Conservation (phyloP, 2,113 vertebrate genomes). For the Chloroceryle aenea region DNA sequence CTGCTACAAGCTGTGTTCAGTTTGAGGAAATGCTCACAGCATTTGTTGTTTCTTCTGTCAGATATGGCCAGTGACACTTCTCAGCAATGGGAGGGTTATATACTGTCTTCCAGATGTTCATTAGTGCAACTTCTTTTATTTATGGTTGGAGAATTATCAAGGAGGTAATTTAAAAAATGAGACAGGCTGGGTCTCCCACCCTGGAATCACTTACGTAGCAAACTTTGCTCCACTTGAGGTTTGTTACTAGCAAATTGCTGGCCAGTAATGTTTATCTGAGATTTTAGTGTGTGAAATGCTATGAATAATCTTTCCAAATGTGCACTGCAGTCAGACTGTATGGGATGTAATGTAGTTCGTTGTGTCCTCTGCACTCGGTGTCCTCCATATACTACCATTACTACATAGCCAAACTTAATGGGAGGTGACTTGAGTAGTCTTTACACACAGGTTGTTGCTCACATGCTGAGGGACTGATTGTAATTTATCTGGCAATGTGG, state of each 20-base stretch:
- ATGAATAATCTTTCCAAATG: not conserved
- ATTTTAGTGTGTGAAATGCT: not conserved
- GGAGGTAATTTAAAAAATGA: conserved; percentile 23
- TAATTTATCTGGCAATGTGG: not conserved
- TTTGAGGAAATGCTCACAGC: not conserved
- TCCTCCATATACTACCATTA: not conserved
- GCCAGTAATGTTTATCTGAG: conserved; percentile 9
- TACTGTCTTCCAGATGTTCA: conserved; percentile 46
- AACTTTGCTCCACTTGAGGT: not conserved
- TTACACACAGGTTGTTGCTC: not conserved
- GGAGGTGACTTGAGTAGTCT: not conserved
- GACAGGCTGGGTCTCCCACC: conserved; percentile 22
- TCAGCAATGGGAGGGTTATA: not conserved
- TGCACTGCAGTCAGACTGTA: not conserved
- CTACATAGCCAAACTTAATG: accelerated
- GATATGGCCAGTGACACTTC: not conserved
- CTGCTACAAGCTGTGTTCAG: conserved; percentile 35
- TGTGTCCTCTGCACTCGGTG: not conserved
- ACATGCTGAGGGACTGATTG: not conserved
- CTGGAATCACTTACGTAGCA: conserved; percentile 33
- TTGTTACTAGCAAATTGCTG: conserved; percentile 8
- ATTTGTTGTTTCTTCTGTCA: conserved; percentile 38
- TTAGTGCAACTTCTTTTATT: conserved; percentile 28
- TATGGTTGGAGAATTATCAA: conserved; percentile 10
- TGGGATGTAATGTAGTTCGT: not conserved